Evolutionary conservation across 2,113 vertebrate species (phyloP).

Genomic region (Neolamprologus brichardi): DNA sequence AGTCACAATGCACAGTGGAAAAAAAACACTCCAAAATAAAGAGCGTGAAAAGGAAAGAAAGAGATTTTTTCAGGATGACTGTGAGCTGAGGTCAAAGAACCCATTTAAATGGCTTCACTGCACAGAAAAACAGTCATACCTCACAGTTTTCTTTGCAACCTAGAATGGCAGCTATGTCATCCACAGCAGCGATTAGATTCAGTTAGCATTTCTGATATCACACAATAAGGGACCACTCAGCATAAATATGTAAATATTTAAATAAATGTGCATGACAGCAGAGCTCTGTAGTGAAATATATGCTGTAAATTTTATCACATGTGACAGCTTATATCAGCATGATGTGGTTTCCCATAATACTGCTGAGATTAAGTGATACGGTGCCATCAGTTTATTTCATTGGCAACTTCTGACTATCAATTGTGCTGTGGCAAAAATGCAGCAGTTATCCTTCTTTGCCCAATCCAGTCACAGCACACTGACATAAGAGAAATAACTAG

Average conservation of each 20-base stretch:
- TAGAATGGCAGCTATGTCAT: background rate
- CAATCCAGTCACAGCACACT: background rate
- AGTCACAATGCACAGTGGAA: background rate
- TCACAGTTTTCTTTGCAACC: background rate
- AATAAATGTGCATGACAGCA: background rate
- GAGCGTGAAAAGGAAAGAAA: background rate
- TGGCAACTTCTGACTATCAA: background rate
- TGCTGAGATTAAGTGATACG: background rate
- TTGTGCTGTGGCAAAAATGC: background rate
- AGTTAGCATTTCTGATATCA: background rate
- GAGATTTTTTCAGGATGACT: background rate
- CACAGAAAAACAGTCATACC: background rate
- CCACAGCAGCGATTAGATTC: background rate
- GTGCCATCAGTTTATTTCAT: background rate
- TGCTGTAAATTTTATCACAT: background rate
- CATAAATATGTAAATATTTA: background rate
- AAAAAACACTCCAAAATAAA: background rate
- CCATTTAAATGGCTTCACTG: background rate
- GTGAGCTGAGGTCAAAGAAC: slow-evolving; percentile 11
- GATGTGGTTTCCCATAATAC: background rate
- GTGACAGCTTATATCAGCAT: background rate
- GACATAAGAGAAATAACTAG: background rate
- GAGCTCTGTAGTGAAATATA: background rate
- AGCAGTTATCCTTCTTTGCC: background rate
- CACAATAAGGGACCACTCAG: background rate